Evolutionary conservation across 2,888 invertebrate species (phyloP).

Genomic region (Leucophora obtusa): DNA sequence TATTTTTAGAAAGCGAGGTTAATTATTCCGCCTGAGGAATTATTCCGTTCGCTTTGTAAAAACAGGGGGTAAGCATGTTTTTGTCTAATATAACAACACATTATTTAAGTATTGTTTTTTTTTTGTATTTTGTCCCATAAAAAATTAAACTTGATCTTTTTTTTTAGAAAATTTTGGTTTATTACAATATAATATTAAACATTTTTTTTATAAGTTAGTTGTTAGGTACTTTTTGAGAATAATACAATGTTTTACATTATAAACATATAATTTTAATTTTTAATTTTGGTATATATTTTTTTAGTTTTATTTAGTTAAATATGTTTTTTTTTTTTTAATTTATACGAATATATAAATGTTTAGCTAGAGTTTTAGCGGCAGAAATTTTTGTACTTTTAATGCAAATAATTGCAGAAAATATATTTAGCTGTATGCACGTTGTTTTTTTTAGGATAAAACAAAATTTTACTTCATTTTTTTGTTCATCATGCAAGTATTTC

Average conservation of each 20-base stretch:
- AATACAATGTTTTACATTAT: neutral
- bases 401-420: no score
- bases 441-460: conserved; percentile 37
- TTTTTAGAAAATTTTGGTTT: neutral
- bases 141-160: conserved; percentile 3
- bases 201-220: neutral
- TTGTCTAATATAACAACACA: neutral
- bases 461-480: conserved; percentile 11
- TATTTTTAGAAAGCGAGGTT: no score
- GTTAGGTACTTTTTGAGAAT: neutral
- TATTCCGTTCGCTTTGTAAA: no score
- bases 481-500: conserved; percentile 1
- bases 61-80: conserved; percentile 56
- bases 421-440: conserved; percentile 53
- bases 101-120: neutral
- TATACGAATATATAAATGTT: conserved; percentile 5
- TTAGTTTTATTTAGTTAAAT: neutral
- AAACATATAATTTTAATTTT: neutral
- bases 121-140: conserved; percentile 38
- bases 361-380: conserved; percentile 16
- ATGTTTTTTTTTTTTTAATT: neutral
- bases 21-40: no score
- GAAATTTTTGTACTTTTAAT: no score
- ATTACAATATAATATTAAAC: neutral
- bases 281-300: neutral